Evolutionary conservation across 2,888 invertebrate species (phyloP), one percentile per base, ranked within the genome.

Genomic region (Nysson spinosus): DNA sequence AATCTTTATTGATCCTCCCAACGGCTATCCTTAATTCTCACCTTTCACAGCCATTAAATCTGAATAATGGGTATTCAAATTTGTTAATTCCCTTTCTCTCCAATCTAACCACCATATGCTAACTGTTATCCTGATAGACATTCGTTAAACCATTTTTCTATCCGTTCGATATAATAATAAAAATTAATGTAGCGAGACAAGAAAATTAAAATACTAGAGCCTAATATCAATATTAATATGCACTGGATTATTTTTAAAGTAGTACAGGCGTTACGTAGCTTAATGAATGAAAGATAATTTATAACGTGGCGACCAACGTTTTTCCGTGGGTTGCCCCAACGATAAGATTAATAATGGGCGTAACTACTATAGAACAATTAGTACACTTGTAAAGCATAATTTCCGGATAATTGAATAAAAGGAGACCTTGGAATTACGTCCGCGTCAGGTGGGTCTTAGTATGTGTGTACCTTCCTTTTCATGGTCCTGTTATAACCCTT

Each of bases 351-450:
- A 35, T 22, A 32, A 14, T 16, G 12, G 12, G n/a, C 3, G 42
- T n/a, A 62, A 58, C 24, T 63, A 49, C 11, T 16, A 7, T 26
- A 14, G 24, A 47, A 28, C 16, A 34, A 37, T 63, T 58, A 44
- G 58, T 49, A 37, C 44, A 49, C 26, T 12, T 39, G 35, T 26
- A 54, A 30, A 6, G 7, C 24, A 20, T n/a, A 30, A 55, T 47
- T 28, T 40, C 11, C 26, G 20, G 5, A 12, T 61, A 65, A 69
- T 69, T 44, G 39, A 64, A 61, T 50, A 32, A 65, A 69, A 54
- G 42, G 42, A 46, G 50, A 9, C 44, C 30, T 17, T 22, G 20
- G 28, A 4, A 26, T 49, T 43, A 22, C 32, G n/a, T 49, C 32
- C 40, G 7, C 19, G 11, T 44, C 43, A 6, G 26, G 30, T 12